Evolutionary conservation across 2,888 invertebrate genomes (phyloP).

Genomic region (Marasmarcha lunaedactyla): DNA sequence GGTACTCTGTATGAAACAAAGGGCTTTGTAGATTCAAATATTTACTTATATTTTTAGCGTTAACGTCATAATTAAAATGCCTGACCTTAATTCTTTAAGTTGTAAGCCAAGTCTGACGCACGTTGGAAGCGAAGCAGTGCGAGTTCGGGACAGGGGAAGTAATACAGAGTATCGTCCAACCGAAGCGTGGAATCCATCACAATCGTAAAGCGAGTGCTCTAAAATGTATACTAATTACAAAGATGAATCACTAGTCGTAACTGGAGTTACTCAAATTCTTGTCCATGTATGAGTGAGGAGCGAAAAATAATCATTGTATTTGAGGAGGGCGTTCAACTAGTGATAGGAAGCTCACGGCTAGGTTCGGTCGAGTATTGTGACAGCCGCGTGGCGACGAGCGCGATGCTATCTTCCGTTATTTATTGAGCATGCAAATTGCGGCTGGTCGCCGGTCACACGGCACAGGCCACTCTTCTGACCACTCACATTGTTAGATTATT

Average conservation of each 20-base stretch:
- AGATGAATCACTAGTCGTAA: slow-evolving; percentile 4
- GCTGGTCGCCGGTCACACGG: slow-evolving; percentile 30
- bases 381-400: slow-evolving; percentile 28
- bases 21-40: too few species aligned
- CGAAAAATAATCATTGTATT: slow-evolving; percentile 31
- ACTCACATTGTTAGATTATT: slow-evolving; percentile 17
- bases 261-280: too few species aligned
- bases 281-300: too few species aligned
- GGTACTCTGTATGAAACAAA: too few species aligned
- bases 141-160: too few species aligned
- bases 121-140: too few species aligned
- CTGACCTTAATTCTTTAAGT: too few species aligned
- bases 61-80: too few species aligned
- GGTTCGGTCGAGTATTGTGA: slow-evolving; percentile 29
- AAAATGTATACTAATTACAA: slow-evolving; percentile 15
- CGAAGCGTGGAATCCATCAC: slow-evolving; percentile 17
- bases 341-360: slow-evolving; percentile 31
- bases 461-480: slow-evolving; percentile 15
- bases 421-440: slow-evolving; percentile 52
- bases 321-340: slow-evolving; percentile 59
- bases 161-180: background rate
- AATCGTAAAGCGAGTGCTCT: too few species aligned
- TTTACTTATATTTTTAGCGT: too few species aligned
- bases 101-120: too few species aligned
- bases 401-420: slow-evolving; percentile 50